These are phyloP conservation scores for Percina caprodes DNA, from an alignment of 2,113 vertebrate genomes.

Conservation along the genomic window DNA sequence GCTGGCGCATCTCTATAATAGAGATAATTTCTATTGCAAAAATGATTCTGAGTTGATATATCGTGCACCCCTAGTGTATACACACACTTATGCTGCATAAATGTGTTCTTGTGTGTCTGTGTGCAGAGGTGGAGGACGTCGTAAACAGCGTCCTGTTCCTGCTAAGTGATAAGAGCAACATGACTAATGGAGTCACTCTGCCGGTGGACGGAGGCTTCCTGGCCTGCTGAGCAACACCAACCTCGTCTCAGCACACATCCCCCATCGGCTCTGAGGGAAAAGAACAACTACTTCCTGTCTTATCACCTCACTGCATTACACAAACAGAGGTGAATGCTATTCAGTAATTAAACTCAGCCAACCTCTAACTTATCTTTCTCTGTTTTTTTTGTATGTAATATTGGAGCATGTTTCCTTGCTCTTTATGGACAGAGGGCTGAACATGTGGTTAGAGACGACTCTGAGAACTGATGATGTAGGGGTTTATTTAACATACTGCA, in stretches of 20 bases:
- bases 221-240: slow-evolving; percentile 79
- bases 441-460: not conserved
- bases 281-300: not conserved
- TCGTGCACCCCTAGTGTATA: not conserved
- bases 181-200: slow-evolving; percentile 90
- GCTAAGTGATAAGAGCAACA: slow-evolving; percentile 90
- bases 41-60: too few species aligned
- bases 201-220: slow-evolving; percentile 95
- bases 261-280: not conserved
- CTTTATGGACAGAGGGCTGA: not conserved
- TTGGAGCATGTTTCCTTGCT: not conserved
- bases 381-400: not conserved
- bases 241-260: rapidly evolving
- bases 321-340: not conserved
- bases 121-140: slow-evolving; percentile 94
- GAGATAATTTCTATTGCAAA: too few species aligned
- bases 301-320: not conserved
- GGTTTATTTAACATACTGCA: not conserved
- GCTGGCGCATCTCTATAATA: too few species aligned
- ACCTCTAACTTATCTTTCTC: not conserved
- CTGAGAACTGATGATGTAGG: not conserved
- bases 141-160: slow-evolving; percentile 94
- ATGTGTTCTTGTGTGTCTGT: slow-evolving; percentile 24
- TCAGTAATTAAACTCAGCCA: slow-evolving; percentile 12
- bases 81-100: not conserved